Percentiles rank a stretch among this genome's conserved stretches.
Conservation (phyloP, 2,113 vertebrate genomes). For the Scatophagus argus region DNA sequence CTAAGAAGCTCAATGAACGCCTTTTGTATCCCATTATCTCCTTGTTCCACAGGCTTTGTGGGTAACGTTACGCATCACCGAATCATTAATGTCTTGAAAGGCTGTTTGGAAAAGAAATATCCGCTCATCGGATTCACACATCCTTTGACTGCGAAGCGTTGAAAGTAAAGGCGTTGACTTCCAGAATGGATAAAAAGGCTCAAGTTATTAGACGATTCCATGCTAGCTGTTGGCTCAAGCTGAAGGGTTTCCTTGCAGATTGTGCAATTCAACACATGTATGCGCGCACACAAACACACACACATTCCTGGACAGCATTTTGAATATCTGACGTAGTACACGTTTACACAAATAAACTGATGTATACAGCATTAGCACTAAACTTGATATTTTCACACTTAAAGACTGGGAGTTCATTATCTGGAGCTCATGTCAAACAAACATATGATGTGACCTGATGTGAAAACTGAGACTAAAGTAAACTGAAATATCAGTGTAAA, state of each 20-base stretch:
- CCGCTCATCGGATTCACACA: constrained; percentile 71
- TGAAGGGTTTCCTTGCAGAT: not conserved
- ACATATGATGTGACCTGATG: not conserved
- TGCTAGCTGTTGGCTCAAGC: constrained; percentile 8
- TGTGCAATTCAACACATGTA: not conserved
- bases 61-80: constrained; percentile 68
- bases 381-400: not conserved
- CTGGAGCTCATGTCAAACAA: not conserved
- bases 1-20: constrained; percentile 76
- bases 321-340: not conserved
- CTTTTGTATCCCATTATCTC: constrained; percentile 78
- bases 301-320: not conserved
- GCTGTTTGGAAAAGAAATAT: constrained; percentile 74
- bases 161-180: constrained; percentile 41
- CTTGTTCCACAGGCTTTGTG: constrained; percentile 77
- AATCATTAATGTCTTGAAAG: constrained; percentile 73
- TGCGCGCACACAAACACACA: no score
- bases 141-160: constrained; percentile 42
- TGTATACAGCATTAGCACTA: no score
- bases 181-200: constrained; percentile 35
- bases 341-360: not conserved
- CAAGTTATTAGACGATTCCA: constrained; percentile 4
- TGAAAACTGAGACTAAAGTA: no score
- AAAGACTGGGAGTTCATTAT: not conserved
- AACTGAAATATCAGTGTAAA: no score